Base-by-base conservation (phyloP, 2,888 invertebrate species). In the Branchipolynoe longqiensis region DNA sequence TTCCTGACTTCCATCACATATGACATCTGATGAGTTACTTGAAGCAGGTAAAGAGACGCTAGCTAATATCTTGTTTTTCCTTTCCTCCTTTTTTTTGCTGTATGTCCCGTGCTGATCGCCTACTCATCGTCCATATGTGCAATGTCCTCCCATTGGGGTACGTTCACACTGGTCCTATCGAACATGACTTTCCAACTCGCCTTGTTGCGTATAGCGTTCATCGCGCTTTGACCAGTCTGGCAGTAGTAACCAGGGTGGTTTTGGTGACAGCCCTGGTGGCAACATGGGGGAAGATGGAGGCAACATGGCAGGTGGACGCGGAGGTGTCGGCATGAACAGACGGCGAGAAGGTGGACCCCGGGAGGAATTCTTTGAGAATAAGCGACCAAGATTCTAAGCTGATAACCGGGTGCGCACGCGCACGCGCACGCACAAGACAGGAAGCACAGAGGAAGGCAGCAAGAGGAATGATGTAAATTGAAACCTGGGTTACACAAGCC, bases 321-420 rank as follows among this genome's bases (percentile, higher is more conserved):
- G 84, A 38, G 58, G 74, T 78, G 56, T 58, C 62, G 78, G 78
- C n/a, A 84, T 84, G 84, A 59, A 59, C 59, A 28, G 73, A n/a
- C 33, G 78, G n/a, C 54, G 84, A 84, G 78, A 78, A 18, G 73
- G 84, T 8, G 78, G 78, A 74, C 74, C 74, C 33, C 33, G 58
- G 4, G 84, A 84, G n/a, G 62, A 78, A 36, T 74, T 41, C 84
- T 83, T 74, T 56, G 86, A 86, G 48, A 74, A 33, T 84, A 86
- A 86, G 64, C 38, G 86, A 62, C 83, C 78, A 12, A 74, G 86
- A 41, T 78, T 78, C 78, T 78, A 78, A 78, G 6, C 36, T n/a
- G n/a, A n/a, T n/a, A n/a, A n/a, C n/a, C n/a, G n/a, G n/a, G n/a
- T n/a, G n/a, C n/a, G n/a, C 18, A 8, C 18, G 48, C 18, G 18